Base-by-base conservation (phyloP, 2,888 invertebrate species). In the Ganaspis brasiliensis region DNA sequence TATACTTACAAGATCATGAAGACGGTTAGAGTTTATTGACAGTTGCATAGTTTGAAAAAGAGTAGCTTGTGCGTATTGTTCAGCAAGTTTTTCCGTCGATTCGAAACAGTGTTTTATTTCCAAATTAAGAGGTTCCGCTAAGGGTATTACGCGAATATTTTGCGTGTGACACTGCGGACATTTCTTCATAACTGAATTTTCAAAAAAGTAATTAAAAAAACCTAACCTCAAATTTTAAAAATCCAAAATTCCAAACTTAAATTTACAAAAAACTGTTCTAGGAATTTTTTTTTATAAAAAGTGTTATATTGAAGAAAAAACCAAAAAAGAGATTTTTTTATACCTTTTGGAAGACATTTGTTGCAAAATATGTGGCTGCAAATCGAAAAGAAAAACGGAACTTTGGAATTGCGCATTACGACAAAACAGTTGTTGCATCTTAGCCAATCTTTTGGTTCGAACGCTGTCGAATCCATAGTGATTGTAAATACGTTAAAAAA, bases 21-120 rank as follows among this genome's bases (percentile, higher is more conserved):
- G 12, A 19, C 1, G 21, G 24, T 10, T 31, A 26, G 72, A 37
- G 14, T 63, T 63, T 14, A 63, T 19, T 31, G 37, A 5, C 10
- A 10, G 14, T 37, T 63, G 61, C 12, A 21, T 16, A 12, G 35
- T 21, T 0, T 63, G 61, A 37, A 63, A 63, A 0, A 63, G 10
- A 37, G 10, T 37, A 12, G 61, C 61, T 37, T 87, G 88, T 88
- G 87, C 87, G 86, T 87, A 88, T 87, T 88, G 88, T 87, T 84
- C 87, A 87, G 82, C 83, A 87, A 83, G 81, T 83, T 84, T 80
- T 81, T 80, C 81, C 76, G 6, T 63, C 0, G 21, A 21, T 63
- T 67, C 63, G 14, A 67, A 67, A 40, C 40, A 67, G 14, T 67
- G 63, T 8, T 67, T 67, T 40, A 67, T 67, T 67, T 67, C 9